A percentile compares a stretch with the other conserved stretches of the same genome.
These are phyloP conservation scores for Pitangus sulphuratus DNA, from an alignment of 2,797 vertebrate species.

Conservation along the genomic window DNA sequence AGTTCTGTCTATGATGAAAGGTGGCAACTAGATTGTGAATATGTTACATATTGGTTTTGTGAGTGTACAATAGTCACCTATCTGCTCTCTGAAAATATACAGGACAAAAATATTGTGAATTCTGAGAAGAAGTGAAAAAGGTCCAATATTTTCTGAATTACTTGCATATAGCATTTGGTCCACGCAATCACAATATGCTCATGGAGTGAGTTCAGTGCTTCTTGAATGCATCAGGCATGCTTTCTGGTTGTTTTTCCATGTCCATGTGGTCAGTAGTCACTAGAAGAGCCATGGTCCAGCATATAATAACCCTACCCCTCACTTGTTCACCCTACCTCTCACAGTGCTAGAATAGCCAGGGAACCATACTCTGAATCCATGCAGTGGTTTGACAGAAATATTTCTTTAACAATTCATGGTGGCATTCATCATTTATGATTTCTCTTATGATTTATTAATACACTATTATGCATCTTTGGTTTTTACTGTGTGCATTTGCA, in stretches of 20 bases:
- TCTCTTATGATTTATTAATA: constrained; percentile 1
- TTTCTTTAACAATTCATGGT: neutral
- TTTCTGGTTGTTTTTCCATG: neutral
- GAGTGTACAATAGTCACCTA: neutral
- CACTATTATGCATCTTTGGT: neutral
- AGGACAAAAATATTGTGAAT: neutral
- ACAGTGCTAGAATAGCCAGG: neutral
- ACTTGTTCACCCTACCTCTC: neutral
- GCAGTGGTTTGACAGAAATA: neutral
- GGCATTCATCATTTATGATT: neutral
- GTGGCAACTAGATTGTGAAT: neutral
- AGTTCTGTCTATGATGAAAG: neutral
- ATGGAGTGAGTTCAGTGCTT: neutral
- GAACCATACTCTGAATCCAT: neutral
- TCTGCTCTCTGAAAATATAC: neutral
- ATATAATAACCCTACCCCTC: neutral
- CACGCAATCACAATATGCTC: neutral
- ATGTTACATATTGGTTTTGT: neutral
- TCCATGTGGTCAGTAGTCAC: neutral
- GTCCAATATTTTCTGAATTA: neutral
- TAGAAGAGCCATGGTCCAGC: neutral
- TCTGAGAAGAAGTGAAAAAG: neutral
- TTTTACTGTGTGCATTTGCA: neutral
- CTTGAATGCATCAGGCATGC: neutral
- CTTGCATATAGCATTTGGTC: neutral